Conservation (phyloP, 1,140 invertebrate species). For the Agraylea sexmaculata region DNA sequence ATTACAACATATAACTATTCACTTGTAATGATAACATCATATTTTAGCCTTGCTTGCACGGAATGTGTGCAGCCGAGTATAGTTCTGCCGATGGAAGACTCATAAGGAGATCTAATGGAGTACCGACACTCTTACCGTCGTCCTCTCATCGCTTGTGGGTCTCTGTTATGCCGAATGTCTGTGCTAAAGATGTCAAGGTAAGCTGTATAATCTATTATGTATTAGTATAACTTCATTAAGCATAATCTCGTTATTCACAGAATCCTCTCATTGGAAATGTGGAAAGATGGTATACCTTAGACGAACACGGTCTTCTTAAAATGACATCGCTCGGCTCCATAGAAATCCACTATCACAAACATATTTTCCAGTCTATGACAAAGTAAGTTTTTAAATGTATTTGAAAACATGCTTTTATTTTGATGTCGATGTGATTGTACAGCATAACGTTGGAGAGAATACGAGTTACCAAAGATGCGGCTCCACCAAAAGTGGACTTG, state of each 20-base stretch:
- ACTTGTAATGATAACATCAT: background rate
- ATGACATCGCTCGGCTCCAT: slow-evolving; percentile 14
- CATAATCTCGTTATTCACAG: slow-evolving; percentile 8
- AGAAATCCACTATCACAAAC: slow-evolving; percentile 18
- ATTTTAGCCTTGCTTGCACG: slow-evolving; percentile 20
- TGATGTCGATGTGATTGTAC: no score
- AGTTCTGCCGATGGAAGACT: slow-evolving; percentile 9
- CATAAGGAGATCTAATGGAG: slow-evolving; percentile 15
- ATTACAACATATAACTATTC: background rate
- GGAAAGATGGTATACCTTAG: slow-evolving; percentile 18
- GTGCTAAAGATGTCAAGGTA: slow-evolving; percentile 20
- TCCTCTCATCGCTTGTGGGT: slow-evolving; percentile 17
- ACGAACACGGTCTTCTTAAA: slow-evolving; percentile 13
- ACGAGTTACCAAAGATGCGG: background rate
- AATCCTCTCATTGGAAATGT: slow-evolving; percentile 18
- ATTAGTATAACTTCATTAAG: background rate
- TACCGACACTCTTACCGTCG: slow-evolving; percentile 14
- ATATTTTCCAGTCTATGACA: slow-evolving; percentile 17
- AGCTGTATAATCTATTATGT: background rate
- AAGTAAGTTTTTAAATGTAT: slow-evolving; percentile 15
- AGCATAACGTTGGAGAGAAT: slow-evolving; percentile 6
- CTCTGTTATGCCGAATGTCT: slow-evolving; percentile 19
- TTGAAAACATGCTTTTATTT: no score
- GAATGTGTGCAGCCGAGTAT: slow-evolving; percentile 17
- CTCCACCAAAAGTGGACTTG: background rate